phyloP scores from a whole-genome alignment of 2,888 invertebrate species.

The Mellilla xanthometata region DNA sequence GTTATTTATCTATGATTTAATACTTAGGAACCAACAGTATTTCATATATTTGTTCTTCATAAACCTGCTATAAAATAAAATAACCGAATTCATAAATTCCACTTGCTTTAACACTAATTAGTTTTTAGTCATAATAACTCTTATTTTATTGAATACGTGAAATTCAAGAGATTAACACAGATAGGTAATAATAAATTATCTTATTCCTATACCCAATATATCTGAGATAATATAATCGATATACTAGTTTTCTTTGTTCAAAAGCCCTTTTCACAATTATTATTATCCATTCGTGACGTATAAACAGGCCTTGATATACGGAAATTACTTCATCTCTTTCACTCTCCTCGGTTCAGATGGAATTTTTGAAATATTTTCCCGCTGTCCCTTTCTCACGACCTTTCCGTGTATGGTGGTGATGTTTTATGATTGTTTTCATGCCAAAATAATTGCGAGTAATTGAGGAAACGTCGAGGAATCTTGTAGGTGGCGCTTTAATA shows the following conservation, averaged over 20 bases:
- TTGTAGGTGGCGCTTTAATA: constrained; percentile 12
- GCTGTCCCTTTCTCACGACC: constrained; percentile 35
- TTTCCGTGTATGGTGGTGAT: constrained; percentile 15
- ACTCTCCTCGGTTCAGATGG: constrained; percentile 14
- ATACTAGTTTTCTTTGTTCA: constrained; percentile 44
- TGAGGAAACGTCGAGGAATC: constrained; percentile 25
- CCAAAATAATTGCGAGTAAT: constrained; percentile 17
- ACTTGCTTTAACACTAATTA: too few species aligned
- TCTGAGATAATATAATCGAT: too few species aligned
- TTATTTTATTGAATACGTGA: too few species aligned
- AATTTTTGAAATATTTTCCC: constrained; percentile 23
- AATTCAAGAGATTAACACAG: too few species aligned
- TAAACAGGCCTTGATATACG: constrained; percentile 47
- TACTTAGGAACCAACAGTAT: too few species aligned
- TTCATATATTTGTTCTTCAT: too few species aligned
- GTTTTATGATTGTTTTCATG: constrained; percentile 19
- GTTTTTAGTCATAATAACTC: too few species aligned
- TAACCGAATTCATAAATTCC: too few species aligned
- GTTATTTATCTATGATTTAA: too few species aligned
- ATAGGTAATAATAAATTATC: too few species aligned
- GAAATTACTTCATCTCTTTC: constrained; percentile 35
- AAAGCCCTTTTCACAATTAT: constrained; percentile 45
- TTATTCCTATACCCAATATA: too few species aligned
- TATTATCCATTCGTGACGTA: constrained; percentile 47
- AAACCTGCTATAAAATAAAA: too few species aligned